phyloP scores from a whole-genome alignment of 2,113 vertebrate species.

The Edolisoma coerulescens region DNA sequence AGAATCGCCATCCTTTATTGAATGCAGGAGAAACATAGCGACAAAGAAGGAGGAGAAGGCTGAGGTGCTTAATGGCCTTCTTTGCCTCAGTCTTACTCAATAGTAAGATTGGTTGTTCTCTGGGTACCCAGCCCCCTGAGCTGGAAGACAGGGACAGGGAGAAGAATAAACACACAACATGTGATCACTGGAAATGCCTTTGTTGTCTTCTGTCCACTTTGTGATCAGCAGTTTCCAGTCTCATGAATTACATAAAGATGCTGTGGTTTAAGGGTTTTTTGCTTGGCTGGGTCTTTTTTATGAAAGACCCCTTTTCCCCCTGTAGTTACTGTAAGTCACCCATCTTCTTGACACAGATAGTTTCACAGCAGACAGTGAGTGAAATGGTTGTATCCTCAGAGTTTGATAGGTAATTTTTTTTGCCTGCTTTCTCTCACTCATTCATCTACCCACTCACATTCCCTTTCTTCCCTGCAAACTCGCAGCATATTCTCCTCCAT shows the following conservation, averaged over 20 bases:
- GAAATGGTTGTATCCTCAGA: neutral
- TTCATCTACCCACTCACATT: conserved; percentile 27
- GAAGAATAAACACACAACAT: neutral
- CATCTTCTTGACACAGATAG: neutral
- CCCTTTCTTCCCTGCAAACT: neutral
- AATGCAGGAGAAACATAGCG: neutral
- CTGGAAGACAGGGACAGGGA: neutral
- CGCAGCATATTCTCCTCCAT: conserved; percentile 56
- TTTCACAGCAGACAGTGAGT: conserved; percentile 8
- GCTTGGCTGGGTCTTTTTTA: neutral
- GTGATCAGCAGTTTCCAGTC: neutral
- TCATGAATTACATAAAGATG: neutral
- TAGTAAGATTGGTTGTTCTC: neutral
- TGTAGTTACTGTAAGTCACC: neutral
- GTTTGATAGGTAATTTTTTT: conserved; percentile 6
- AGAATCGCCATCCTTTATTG: neutral
- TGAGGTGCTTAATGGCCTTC: neutral
- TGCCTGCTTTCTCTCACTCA: neutral
- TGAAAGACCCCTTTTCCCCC: neutral
- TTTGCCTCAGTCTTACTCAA: neutral
- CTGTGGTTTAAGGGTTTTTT: neutral
- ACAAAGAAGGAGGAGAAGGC: neutral
- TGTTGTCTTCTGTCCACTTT: neutral
- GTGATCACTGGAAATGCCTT: neutral
- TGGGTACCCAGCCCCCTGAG: fast-evolving